Evolutionary conservation across 2,888 invertebrate species (phyloP), one percentile per base, ranked within the genome.

Genomic region (Brassicogethes aeneus): DNA sequence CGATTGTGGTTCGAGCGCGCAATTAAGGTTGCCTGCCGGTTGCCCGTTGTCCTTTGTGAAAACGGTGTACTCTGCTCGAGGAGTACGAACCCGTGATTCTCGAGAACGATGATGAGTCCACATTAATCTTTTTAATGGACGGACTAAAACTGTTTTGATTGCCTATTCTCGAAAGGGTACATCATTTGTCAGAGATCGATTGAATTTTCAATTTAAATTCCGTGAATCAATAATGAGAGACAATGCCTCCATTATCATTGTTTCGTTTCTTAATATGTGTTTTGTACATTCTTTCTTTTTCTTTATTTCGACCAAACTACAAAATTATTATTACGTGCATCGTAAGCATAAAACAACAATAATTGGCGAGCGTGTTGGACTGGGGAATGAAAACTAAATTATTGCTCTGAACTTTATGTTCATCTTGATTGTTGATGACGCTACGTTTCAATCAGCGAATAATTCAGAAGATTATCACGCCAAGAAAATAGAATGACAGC

Each of bases 101-200:
- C 34, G 35, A 43, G n/a, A 36, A 43, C 33, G 43, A 43, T 30
- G 43, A 43, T 43, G 43, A 39, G 36, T 39, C 40, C 39, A 41
- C 41, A 44, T 44, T 41, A 44, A 41, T 44, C 41, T 44, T 38
- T 40, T 36, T 44, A 44, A 38, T 44, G 41, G 38, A 34, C 32
- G 16, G 43, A 37, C 29, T 40, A 33, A 41, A 32, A 32, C 12
- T 44, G 38, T 41, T 41, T 44, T 44, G 43, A 44, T 44, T 41
- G 36, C 40, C 43, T 32, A 40, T 8, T 43, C 43, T 37, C 40
- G 34, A 16, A 13, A 34, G 37, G 16, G 35, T 15, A 44, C 35
- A 32, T 32, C 38, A 35, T 38, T 44, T 41, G 40, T 41, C 36
- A 16, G 37, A 33, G 30, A 13, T 12, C 12, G 32, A 32, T 32